Evolutionary conservation across 2,888 invertebrate species (phyloP).

Genomic region (Mesorhabditis belari): DNA sequence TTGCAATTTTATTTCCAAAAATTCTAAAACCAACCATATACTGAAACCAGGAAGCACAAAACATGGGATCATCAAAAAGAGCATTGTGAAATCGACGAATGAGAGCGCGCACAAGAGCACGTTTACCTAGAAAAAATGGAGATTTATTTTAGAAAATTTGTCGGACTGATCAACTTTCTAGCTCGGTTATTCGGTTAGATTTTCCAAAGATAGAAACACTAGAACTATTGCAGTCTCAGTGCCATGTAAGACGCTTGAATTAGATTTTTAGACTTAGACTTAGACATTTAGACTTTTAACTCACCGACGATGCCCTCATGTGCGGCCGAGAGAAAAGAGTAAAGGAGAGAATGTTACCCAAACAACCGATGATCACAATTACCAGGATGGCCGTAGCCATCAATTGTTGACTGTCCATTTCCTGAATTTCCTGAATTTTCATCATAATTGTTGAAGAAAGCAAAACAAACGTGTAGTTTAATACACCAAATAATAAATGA

Average conservation of each 20-base stretch:
- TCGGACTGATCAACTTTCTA: not conserved
- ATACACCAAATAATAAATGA: no score
- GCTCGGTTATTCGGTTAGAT: not conserved
- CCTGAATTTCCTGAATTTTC: no score
- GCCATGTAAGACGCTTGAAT: no score
- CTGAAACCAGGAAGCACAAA: constrained; percentile 45
- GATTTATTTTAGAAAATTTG: not conserved
- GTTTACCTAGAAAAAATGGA: constrained; percentile 26
- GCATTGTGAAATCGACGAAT: constrained; percentile 43
- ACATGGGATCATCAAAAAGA: constrained; percentile 44
- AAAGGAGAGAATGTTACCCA: constrained; percentile 41
- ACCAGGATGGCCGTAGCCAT: constrained; percentile 40
- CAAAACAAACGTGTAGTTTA: no score
- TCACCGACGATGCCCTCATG: constrained; percentile 37
- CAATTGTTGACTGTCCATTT: constrained; percentile 34
- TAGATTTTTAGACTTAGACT: not conserved
- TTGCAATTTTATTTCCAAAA: no score
- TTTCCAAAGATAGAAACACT: not conserved
- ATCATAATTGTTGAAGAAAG: no score
- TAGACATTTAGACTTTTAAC: not conserved
- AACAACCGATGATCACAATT: constrained; percentile 35
- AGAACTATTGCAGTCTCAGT: no score
- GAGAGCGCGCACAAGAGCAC: constrained; percentile 42
- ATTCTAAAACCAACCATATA: constrained; percentile 23
- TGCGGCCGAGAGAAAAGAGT: constrained; percentile 37